Conservation (phyloP, 2,888 invertebrate genomes). For the Cephus pygmeus region DNA sequence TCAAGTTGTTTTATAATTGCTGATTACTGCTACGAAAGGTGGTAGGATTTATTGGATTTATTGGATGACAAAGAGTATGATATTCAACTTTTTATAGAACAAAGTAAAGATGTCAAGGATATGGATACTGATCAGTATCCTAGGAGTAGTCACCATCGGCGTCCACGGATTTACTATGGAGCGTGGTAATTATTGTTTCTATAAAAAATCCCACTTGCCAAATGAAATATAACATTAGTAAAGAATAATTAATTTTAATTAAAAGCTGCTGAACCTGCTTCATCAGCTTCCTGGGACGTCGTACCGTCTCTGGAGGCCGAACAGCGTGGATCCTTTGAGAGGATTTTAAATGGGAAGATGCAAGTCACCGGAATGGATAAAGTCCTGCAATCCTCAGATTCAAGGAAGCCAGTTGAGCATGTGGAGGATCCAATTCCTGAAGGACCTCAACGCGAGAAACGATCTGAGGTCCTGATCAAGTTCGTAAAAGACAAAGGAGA, state of each 20-base stretch:
- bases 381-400: slow-evolving; percentile 22
- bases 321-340: slow-evolving; percentile 17
- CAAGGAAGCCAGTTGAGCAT: slow-evolving; percentile 21
- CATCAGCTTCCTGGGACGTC: slow-evolving; percentile 3
- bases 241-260: not conserved
- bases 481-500: slow-evolving; percentile 3
- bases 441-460: slow-evolving; percentile 24
- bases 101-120: slow-evolving; percentile 15
- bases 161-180: slow-evolving; percentile 24
- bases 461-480: slow-evolving; percentile 12
- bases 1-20: not conserved
- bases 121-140: slow-evolving; percentile 26
- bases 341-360: slow-evolving; percentile 23
- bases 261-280: not conserved
- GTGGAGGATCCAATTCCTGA: slow-evolving; percentile 20
- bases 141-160: slow-evolving; percentile 21
- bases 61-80: not conserved
- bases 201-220: not conserved
- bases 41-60: not conserved
- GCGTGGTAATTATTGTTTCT: not conserved
- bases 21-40: not conserved
- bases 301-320: slow-evolving; percentile 10
- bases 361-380: slow-evolving; percentile 28
- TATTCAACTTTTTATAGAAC: not conserved
- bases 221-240: not conserved